These are phyloP conservation scores for Epizoanthus illoricatus DNA, from an alignment of 92 coral and sea anemone species.

Conservation along the genomic window DNA sequence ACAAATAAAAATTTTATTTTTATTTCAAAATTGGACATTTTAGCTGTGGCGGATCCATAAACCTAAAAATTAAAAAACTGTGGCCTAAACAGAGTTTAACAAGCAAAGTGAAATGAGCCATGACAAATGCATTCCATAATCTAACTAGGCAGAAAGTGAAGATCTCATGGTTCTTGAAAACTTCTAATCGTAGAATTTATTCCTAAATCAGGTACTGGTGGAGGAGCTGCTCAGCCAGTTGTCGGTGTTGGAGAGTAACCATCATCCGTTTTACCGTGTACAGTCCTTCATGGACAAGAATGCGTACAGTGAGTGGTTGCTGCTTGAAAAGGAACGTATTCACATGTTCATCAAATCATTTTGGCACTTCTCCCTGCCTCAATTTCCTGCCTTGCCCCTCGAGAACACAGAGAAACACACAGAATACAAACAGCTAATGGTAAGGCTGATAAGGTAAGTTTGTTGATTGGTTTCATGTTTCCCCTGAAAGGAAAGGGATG, in stretches of 20 bases:
- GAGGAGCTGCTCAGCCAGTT: slow-evolving; percentile 71
- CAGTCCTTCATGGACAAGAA: slow-evolving; percentile 87
- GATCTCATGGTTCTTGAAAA: not conserved
- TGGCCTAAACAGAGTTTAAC: no score
- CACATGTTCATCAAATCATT: slow-evolving; percentile 63
- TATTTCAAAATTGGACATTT: no score
- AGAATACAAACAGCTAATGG: slow-evolving; percentile 64
- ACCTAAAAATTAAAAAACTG: no score
- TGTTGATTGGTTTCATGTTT: no score
- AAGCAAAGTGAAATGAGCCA: no score
- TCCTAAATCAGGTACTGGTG: slow-evolving; percentile 61
- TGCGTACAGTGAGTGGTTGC: slow-evolving; percentile 81
- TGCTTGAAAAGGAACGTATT: slow-evolving; percentile 65
- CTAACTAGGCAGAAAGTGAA: not conserved
- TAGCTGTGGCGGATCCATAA: no score
- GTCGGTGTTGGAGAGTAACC: slow-evolving; percentile 65
- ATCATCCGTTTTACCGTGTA: slow-evolving; percentile 85
- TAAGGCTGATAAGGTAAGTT: slow-evolving; percentile 69
- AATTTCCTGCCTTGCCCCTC: slow-evolving; percentile 62
- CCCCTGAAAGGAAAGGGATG: no score
- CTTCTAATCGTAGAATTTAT: not conserved
- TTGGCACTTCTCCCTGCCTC: slow-evolving; percentile 72
- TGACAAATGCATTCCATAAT: no score
- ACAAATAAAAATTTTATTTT: no score
- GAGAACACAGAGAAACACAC: slow-evolving; percentile 65